Evolutionary conservation across 2,113 vertebrate genomes (phyloP).

Genomic region (Antechinus stuartii): DNA sequence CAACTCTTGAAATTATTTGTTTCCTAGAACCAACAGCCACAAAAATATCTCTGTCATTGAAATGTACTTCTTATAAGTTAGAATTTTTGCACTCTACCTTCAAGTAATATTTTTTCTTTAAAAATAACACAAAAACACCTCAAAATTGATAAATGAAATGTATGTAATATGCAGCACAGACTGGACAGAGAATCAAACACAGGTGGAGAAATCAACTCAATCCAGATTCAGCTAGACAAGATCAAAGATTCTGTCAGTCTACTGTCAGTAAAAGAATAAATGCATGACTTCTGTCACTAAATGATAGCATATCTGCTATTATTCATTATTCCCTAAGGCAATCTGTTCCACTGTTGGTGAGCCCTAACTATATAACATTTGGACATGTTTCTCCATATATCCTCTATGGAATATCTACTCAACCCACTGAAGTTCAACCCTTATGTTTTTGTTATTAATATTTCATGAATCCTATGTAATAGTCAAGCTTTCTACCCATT

Average conservation of each 20-base stretch:
- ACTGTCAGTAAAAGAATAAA: neutral
- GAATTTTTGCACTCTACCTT: neutral
- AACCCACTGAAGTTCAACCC: neutral
- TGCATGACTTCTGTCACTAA: neutral
- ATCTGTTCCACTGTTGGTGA: neutral
- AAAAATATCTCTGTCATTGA: neutral
- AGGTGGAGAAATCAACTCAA: neutral
- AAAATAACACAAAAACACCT: neutral
- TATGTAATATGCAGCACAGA: neutral
- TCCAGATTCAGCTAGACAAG: neutral
- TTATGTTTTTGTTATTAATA: neutral
- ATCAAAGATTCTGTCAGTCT: neutral
- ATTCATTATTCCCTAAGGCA: neutral
- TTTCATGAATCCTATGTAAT: neutral
- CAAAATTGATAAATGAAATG: neutral
- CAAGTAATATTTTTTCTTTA: neutral
- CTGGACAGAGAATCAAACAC: neutral
- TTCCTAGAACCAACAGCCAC: neutral
- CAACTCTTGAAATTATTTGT: neutral
- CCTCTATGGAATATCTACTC: neutral
- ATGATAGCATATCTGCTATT: neutral
- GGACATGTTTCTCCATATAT: neutral
- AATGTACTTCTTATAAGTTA: neutral
- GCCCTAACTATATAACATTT: neutral
- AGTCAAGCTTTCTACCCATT: neutral